Conservation (phyloP, 2,113 vertebrate species). For the Myiopsitta monachus region DNA sequence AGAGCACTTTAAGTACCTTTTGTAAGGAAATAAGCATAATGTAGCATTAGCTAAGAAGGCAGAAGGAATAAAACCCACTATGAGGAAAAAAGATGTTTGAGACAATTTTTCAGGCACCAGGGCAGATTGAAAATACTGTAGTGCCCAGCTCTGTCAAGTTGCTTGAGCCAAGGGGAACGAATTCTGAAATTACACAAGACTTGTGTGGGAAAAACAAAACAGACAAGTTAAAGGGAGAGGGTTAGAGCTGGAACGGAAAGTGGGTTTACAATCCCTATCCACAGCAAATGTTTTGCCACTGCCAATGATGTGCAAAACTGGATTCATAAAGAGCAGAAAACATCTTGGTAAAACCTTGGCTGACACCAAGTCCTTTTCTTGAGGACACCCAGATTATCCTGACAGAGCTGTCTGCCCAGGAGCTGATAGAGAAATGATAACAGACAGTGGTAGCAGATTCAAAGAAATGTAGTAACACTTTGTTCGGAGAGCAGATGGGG, state of each 20-base stretch:
- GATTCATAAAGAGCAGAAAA: background rate
- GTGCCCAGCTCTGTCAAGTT: background rate
- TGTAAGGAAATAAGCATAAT: background rate
- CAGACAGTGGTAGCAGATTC: background rate
- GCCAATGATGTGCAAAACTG: background rate
- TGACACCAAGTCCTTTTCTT: background rate
- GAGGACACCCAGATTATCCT: background rate
- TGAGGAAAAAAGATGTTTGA: background rate
- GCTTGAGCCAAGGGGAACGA: background rate
- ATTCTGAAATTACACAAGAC: background rate
- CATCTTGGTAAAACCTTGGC: background rate
- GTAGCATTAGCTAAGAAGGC: background rate
- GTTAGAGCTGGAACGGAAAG: background rate
- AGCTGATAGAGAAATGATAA: background rate
- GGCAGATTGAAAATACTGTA: background rate
- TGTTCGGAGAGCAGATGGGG: background rate
- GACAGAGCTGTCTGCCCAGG: background rate
- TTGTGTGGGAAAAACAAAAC: background rate
- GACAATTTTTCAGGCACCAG: background rate
- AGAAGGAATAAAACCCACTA: background rate
- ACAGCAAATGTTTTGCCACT: background rate
- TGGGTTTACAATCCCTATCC: background rate
- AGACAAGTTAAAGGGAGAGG: background rate
- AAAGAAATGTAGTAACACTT: background rate
- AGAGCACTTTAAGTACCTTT: background rate